A percentile compares a stretch with the other conserved stretches of the same genome.
phyloP scores from a whole-genome alignment of 1,140 invertebrate species.

The Drosophila novamexicana region DNA sequence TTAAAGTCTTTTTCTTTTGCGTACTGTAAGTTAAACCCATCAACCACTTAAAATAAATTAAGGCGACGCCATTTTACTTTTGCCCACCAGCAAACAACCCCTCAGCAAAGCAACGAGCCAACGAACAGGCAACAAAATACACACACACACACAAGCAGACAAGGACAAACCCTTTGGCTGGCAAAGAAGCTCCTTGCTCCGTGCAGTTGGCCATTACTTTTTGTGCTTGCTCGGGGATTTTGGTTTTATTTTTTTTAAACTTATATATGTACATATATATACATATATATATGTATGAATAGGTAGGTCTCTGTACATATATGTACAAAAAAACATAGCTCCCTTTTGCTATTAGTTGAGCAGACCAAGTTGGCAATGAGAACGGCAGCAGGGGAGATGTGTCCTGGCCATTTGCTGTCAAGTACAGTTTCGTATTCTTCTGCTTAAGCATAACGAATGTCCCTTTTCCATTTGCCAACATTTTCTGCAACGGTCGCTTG shows the following conservation, averaged over 20 bases:
- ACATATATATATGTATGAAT: conserved; percentile 6
- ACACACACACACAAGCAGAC: conserved; percentile 23
- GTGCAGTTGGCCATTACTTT: conserved; percentile 76
- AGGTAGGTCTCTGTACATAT: neutral
- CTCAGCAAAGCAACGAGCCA: conserved; percentile 62
- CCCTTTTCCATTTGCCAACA: conserved; percentile 56
- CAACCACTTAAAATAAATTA: conserved; percentile 83
- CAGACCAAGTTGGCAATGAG: neutral
- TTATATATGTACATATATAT: conserved; percentile 34
- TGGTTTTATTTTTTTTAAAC: conserved; percentile 60
- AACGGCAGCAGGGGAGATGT: conserved; percentile 5
- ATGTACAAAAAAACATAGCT: conserved; percentile 45
- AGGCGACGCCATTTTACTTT: conserved; percentile 83
- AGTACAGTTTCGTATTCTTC: conserved; percentile 83
- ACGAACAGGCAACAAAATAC: conserved; percentile 58
- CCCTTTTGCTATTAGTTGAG: conserved; percentile 74
- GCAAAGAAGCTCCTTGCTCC: conserved; percentile 57
- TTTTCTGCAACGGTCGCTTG: conserved; percentile 7
- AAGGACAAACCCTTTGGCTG: conserved; percentile 53
- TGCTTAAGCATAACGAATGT: conserved; percentile 83
- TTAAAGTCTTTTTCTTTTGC: conserved; percentile 52
- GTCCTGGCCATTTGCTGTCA: conserved; percentile 61
- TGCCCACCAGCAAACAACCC: conserved; percentile 69
- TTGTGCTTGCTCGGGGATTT: conserved; percentile 39
- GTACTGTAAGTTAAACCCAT: conserved; percentile 72